Evolutionary conservation across 2,888 invertebrate genomes (phyloP).

Genomic region (Parnassius smintheus): DNA sequence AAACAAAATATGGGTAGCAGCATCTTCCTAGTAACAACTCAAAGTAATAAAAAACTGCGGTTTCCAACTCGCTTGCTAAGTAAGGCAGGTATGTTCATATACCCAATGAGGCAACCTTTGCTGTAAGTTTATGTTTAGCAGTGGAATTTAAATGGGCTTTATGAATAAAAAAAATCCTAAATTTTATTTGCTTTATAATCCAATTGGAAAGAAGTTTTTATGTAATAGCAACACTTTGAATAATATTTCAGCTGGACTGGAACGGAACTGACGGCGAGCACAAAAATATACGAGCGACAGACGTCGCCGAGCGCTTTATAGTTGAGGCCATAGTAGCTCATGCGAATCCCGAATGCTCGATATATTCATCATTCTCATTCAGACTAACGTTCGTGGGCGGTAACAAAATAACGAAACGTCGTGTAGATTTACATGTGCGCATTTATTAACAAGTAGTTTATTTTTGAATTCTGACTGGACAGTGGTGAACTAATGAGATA

Average conservation of each 20-base stretch:
- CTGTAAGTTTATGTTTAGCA: no score
- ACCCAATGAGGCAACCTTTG: no score
- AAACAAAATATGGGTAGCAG: no score
- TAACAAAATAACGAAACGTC: slow-evolving; percentile 62
- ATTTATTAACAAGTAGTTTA: slow-evolving; percentile 50
- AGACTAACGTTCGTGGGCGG: slow-evolving; percentile 53
- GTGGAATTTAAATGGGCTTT: no score
- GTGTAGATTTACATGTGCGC: slow-evolving; percentile 43
- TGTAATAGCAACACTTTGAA: slow-evolving; percentile 13
- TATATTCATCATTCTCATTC: slow-evolving; percentile 56
- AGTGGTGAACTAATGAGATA: slow-evolving; percentile 37
- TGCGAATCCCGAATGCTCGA: slow-evolving; percentile 42
- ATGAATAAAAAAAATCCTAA: no score
- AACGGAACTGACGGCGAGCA: neutral
- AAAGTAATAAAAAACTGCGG: no score
- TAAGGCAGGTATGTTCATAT: no score
- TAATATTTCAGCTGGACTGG: slow-evolving; percentile 2
- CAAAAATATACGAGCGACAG: neutral
- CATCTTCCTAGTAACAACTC: no score
- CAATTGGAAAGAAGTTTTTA: neutral
- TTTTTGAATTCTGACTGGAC: slow-evolving; percentile 52
- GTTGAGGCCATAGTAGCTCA: slow-evolving; percentile 21
- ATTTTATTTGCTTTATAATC: no score
- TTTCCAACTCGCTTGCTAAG: no score
- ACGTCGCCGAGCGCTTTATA: slow-evolving; percentile 6